phyloP scores from a whole-genome alignment of 2,113 vertebrate genomes.

The Myrmecophaga tridactyla region DNA sequence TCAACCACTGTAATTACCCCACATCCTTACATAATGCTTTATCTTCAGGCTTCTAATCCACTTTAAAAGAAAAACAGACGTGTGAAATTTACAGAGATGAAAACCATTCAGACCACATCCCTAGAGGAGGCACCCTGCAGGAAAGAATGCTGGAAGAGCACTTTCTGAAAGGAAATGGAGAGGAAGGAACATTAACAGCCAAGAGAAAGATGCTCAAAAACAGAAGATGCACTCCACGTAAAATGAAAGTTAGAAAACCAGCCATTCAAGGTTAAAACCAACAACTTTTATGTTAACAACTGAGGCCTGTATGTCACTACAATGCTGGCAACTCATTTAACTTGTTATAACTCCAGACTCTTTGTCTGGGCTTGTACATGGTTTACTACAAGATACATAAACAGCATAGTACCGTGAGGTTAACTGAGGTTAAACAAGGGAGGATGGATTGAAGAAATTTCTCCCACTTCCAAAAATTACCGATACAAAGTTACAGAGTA shows the following conservation, averaged over 20 bases:
- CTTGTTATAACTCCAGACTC: slow-evolving; percentile 17
- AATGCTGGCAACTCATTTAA: slow-evolving; percentile 31
- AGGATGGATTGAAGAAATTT: background rate
- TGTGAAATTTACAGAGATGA: slow-evolving; percentile 6
- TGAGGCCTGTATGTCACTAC: background rate
- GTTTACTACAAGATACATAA: background rate
- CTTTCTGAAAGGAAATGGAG: background rate
- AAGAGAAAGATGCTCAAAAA: background rate
- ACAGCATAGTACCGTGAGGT: background rate
- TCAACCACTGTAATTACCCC: background rate
- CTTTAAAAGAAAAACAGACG: slow-evolving; percentile 1
- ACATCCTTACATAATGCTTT: slow-evolving; percentile 20
- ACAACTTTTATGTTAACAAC: background rate
- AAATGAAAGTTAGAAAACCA: slow-evolving; percentile 32
- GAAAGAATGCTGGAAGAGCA: background rate
- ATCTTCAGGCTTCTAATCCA: slow-evolving; percentile 17
- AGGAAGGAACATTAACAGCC: background rate
- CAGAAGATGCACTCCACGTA: slow-evolving; percentile 12
- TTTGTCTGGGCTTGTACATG: slow-evolving; percentile 52
- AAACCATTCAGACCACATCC: background rate
- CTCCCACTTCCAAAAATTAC: background rate
- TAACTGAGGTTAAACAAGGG: slow-evolving; percentile 8
- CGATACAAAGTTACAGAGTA: background rate
- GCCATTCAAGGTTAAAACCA: background rate
- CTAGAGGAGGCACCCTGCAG: background rate